A percentile compares a stretch with the other conserved stretches of the same genome.
These are phyloP conservation scores for Crossocerus cetratus DNA, from an alignment of 2,888 invertebrate species.

Conservation along the genomic window DNA sequence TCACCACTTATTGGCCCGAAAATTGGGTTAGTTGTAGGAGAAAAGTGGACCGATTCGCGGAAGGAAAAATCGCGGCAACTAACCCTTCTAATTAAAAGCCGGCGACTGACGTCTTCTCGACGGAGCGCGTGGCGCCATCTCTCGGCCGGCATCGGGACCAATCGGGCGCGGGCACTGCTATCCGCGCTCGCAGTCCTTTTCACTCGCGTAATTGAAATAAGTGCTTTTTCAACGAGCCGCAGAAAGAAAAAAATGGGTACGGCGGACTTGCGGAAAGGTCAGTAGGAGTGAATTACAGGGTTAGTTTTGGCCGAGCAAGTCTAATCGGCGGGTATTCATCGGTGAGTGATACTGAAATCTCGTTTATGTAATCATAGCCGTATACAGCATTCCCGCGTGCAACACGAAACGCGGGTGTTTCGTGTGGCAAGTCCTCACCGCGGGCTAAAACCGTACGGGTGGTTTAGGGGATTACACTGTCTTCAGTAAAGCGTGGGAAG, in stretches of 20 bases:
- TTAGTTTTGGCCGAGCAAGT: constrained; percentile 57
- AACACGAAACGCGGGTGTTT: constrained; percentile 31
- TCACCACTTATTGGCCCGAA: no score
- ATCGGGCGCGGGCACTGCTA: constrained; percentile 30
- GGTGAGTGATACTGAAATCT: no score
- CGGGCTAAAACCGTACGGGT: constrained; percentile 3
- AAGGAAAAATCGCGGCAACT: constrained; percentile 29
- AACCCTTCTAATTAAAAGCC: constrained; percentile 41
- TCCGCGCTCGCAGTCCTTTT: constrained; percentile 7
- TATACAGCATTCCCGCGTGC: constrained; percentile 11
- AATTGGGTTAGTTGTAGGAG: not conserved
- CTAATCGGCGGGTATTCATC: constrained; percentile 45
- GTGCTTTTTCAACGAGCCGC: constrained; percentile 21
- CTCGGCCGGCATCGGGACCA: constrained; percentile 12
- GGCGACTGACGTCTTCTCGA: constrained; percentile 1
- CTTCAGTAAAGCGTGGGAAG: not conserved
- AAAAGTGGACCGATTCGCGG: constrained; percentile 1
- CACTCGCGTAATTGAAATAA: constrained; percentile 27
- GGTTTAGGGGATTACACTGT: no score
- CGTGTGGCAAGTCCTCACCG: constrained; percentile 21
- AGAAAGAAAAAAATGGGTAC: constrained; percentile 6
- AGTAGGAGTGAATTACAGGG: constrained; percentile 53
- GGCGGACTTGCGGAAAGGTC: constrained; percentile 60
- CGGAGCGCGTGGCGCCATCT: constrained; percentile 52
- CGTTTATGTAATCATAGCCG: no score